These are phyloP conservation scores for Prolemur simus DNA, from an alignment of 2,113 vertebrate genomes.

Conservation along the genomic window DNA sequence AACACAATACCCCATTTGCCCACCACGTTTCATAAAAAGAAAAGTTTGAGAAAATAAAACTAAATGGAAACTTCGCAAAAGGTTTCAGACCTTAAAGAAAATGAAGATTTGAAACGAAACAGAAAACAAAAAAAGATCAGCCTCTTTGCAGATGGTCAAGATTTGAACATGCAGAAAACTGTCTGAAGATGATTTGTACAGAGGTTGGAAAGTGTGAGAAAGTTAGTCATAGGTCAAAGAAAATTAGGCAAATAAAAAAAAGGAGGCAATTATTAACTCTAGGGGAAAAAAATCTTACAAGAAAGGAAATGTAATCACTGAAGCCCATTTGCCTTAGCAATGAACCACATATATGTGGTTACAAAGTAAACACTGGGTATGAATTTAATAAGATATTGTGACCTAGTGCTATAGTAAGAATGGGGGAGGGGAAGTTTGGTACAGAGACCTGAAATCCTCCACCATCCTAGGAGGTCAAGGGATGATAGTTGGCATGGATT, in stretches of 20 bases:
- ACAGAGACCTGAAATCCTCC: slow-evolving; percentile 26
- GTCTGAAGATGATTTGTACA: slow-evolving; percentile 2
- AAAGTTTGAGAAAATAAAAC: slow-evolving; percentile 35
- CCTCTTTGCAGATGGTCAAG: slow-evolving; percentile 18
- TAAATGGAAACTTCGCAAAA: slow-evolving; percentile 7
- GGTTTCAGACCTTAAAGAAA: neutral
- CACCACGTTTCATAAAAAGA: slow-evolving; percentile 35
- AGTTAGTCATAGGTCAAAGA: slow-evolving; percentile 58
- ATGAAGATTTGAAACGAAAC: neutral
- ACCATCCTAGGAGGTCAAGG: neutral
- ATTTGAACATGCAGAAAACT: neutral
- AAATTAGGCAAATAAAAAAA: slow-evolving; percentile 62
- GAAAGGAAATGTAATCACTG: slow-evolving; percentile 46
- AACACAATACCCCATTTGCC: neutral
- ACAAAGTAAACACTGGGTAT: slow-evolving; percentile 50
- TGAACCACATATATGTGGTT: slow-evolving; percentile 28
- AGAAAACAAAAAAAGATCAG: neutral
- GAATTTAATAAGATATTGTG: slow-evolving; percentile 40
- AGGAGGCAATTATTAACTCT: slow-evolving; percentile 50
- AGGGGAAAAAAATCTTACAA: neutral
- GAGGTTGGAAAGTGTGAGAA: slow-evolving; percentile 47
- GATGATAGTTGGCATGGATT: neutral
- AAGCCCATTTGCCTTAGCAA: slow-evolving; percentile 46
- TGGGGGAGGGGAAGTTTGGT: neutral
- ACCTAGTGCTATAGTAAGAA: neutral